Evolutionary conservation across 2,888 invertebrate species (phyloP).

Genomic region (Cactoblastis cactorum): DNA sequence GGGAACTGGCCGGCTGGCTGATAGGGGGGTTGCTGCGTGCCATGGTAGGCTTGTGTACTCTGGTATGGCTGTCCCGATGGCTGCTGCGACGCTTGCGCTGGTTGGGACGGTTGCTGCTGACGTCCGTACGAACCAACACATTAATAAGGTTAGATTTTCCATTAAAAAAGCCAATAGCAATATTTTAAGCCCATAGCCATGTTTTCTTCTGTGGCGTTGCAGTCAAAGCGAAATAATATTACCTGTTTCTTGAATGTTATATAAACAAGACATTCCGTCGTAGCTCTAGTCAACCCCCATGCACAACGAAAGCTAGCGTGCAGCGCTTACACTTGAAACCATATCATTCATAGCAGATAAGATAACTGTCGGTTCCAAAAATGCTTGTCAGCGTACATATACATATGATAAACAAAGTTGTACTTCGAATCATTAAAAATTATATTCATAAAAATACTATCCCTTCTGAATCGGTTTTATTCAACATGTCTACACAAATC

Average conservation of each 20-base stretch:
- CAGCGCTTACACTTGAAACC: constrained; percentile 71
- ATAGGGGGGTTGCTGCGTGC: constrained; percentile 77
- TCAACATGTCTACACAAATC: constrained; percentile 17
- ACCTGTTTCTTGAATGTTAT: constrained; percentile 63
- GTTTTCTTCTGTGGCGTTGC: constrained; percentile 59
- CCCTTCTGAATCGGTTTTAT: neutral
- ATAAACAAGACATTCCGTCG: constrained; percentile 69
- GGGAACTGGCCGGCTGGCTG: constrained; percentile 73
- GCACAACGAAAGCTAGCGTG: constrained; percentile 79
- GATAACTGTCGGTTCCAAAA: constrained; percentile 54
- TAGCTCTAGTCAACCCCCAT: constrained; percentile 74
- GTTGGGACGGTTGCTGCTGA: constrained; percentile 80
- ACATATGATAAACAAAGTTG: constrained; percentile 37
- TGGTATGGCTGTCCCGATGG: constrained; percentile 73
- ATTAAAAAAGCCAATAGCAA: constrained; percentile 73
- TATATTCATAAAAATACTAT: constrained; percentile 18
- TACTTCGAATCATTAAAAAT: constrained; percentile 29
- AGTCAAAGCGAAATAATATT: constrained; percentile 68
- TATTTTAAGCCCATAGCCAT: constrained; percentile 71
- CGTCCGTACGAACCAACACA: constrained; percentile 80
- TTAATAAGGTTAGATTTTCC: constrained; percentile 80
- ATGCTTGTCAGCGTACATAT: constrained; percentile 46
- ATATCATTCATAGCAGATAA: constrained; percentile 62
- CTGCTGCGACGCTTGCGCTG: constrained; percentile 76
- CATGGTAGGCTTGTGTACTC: constrained; percentile 77